These are phyloP conservation scores for Bombus confusus DNA, from an alignment of 1,140 invertebrate species.

Conservation along the genomic window DNA sequence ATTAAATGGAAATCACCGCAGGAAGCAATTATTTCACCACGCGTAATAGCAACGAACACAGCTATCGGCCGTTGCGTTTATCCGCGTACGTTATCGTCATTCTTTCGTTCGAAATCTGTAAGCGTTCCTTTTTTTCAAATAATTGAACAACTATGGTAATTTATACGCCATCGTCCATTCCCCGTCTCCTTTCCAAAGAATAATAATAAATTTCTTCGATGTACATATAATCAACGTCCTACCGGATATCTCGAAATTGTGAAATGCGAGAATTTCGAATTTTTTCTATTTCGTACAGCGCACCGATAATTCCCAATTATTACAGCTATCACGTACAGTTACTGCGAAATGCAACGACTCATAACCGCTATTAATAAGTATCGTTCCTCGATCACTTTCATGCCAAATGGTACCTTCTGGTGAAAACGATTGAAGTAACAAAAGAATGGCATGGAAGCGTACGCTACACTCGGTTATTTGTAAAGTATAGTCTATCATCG, in stretches of 20 bases:
- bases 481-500: neutral
- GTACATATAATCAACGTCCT: neutral
- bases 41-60: too few relatives aligned
- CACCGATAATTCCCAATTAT: neutral
- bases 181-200: neutral
- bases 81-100: neutral
- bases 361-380: neutral
- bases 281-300: neutral
- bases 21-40: neutral
- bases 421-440: neutral
- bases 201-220: neutral
- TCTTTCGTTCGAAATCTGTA: too few relatives aligned
- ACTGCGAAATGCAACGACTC: neutral
- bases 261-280: neutral
- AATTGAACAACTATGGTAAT: neutral
- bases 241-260: neutral
- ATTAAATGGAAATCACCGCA: slow-evolving; percentile 8
- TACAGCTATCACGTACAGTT: slow-evolving; percentile 1
- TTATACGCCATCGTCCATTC: neutral
- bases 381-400: neutral
- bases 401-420: neutral
- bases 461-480: neutral
- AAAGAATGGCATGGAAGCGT: neutral
- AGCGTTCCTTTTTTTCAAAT: too few relatives aligned
- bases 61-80: neutral